Percentiles rank a stretch among this genome's conserved stretches.
Conservation (phyloP, 2,888 invertebrate species). For the Xanthia togata region DNA sequence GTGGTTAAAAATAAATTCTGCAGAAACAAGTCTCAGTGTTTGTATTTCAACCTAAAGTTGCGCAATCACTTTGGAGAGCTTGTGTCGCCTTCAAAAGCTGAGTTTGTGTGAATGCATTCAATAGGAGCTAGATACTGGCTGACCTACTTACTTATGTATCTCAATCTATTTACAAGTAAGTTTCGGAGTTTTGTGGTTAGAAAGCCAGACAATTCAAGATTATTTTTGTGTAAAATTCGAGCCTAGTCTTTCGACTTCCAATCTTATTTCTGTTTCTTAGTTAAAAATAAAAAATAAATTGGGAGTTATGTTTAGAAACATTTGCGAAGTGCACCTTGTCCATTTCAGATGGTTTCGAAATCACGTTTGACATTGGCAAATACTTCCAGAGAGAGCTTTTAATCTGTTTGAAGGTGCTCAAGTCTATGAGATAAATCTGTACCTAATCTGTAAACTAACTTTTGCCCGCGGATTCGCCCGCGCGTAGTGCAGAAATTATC, state of each 20-base stretch:
- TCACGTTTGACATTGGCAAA: neutral
- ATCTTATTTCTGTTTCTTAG: neutral
- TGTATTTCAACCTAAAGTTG: constrained; percentile 40
- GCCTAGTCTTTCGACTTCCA: neutral
- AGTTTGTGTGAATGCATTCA: constrained; percentile 42
- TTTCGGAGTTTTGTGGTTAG: constrained; percentile 11
- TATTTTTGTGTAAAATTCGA: neutral
- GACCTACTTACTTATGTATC: constrained; percentile 36
- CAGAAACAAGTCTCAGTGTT: constrained; percentile 32
- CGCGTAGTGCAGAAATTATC: neutral
- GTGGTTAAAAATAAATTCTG: constrained; percentile 26
- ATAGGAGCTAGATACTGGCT: constrained; percentile 37
- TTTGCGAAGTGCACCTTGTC: neutral
- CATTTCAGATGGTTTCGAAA: constrained; percentile 1
- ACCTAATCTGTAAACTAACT: neutral
- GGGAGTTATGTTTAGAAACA: neutral
- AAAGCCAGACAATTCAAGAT: neutral
- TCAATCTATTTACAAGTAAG: constrained; percentile 17
- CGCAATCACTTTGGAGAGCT: constrained; percentile 43
- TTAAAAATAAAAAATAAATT: neutral
- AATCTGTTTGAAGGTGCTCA: constrained; percentile 40
- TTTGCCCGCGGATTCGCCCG: neutral
- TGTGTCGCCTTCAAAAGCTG: constrained; percentile 56
- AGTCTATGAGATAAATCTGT: constrained; percentile 34
- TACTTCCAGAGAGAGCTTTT: neutral